A percentile compares a stretch with the other conserved stretches of the same genome.
These are phyloP conservation scores for Tupaia chinensis DNA, from an alignment of 2,113 vertebrate genomes.

Conservation along the genomic window DNA sequence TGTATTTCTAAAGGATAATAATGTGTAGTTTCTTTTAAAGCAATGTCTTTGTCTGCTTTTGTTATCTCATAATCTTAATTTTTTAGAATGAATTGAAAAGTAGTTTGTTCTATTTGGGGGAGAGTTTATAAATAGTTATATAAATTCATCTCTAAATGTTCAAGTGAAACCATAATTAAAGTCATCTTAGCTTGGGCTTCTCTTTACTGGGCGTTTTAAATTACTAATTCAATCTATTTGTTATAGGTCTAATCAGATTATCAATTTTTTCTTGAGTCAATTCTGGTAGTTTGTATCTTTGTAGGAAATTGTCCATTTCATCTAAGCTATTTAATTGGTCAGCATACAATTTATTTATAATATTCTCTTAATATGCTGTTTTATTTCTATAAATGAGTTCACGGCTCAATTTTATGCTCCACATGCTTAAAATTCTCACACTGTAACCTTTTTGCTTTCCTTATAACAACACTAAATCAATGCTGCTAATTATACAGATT, in stretches of 20 bases:
- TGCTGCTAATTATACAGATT: conserved; percentile 66
- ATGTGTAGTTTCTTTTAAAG: not conserved
- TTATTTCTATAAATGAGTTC: not conserved
- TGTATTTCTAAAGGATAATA: not conserved
- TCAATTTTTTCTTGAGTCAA: not conserved
- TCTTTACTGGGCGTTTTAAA: not conserved
- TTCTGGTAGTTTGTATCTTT: not conserved
- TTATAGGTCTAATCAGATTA: not conserved
- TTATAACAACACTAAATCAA: conserved; percentile 68
- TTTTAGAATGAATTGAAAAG: not conserved
- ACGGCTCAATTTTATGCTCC: conserved; percentile 33
- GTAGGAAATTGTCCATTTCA: not conserved
- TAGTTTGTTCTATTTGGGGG: not conserved
- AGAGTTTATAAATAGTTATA: not conserved
- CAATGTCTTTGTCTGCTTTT: not conserved
- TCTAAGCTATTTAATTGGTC: not conserved
- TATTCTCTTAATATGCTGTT: too few species aligned
- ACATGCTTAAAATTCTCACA: conserved; percentile 32
- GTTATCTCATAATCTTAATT: not conserved
- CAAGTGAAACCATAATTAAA: not conserved
- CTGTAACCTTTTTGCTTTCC: conserved; percentile 18
- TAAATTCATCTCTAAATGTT: not conserved
- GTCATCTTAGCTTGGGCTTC: not conserved
- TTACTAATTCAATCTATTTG: not conserved
- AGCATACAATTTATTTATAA: not conserved